A percentile compares a stretch with the other conserved stretches of the same genome.
These are phyloP conservation scores for Pollenia labialis DNA, from an alignment of 2,888 invertebrate species.

Conservation along the genomic window DNA sequence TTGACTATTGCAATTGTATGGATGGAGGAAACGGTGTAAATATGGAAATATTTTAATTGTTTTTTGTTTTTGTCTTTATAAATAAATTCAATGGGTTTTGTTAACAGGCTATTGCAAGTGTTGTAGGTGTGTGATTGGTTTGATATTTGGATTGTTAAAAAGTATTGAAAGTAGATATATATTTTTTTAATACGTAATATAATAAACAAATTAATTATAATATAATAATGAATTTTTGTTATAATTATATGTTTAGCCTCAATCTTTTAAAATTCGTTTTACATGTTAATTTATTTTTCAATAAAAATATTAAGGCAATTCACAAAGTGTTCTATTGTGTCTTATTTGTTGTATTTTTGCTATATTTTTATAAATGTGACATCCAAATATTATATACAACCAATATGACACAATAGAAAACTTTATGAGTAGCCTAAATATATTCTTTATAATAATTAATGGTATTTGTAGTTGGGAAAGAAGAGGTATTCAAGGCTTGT, in stretches of 20 bases:
- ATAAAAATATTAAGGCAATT: neutral
- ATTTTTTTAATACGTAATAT: constrained; percentile 6
- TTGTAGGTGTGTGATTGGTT: constrained; percentile 21
- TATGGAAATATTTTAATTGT: neutral
- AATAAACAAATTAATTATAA: constrained; percentile 13
- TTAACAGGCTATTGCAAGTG: constrained; percentile 62
- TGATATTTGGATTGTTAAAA: constrained; percentile 21
- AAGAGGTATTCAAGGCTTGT: no score
- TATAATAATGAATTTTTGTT: neutral
- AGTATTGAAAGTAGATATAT: neutral
- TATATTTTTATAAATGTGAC: no score
- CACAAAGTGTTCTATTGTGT: neutral
- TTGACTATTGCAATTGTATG: constrained; percentile 69
- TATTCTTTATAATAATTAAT: no score
- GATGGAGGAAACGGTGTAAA: constrained; percentile 26
- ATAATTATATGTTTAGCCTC: constrained; percentile 65
- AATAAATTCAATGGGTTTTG: constrained; percentile 51
- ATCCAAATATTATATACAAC: no score
- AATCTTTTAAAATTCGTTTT: constrained; percentile 60
- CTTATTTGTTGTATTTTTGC: neutral
- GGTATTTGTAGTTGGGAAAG: no score
- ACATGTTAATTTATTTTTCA: constrained; percentile 5
- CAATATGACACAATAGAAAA: no score
- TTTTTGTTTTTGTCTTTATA: neutral
- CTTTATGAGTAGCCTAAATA: no score